Evolutionary conservation across 2,797 vertebrate species (phyloP).

Genomic region (Lagorchestes hirsutus): DNA sequence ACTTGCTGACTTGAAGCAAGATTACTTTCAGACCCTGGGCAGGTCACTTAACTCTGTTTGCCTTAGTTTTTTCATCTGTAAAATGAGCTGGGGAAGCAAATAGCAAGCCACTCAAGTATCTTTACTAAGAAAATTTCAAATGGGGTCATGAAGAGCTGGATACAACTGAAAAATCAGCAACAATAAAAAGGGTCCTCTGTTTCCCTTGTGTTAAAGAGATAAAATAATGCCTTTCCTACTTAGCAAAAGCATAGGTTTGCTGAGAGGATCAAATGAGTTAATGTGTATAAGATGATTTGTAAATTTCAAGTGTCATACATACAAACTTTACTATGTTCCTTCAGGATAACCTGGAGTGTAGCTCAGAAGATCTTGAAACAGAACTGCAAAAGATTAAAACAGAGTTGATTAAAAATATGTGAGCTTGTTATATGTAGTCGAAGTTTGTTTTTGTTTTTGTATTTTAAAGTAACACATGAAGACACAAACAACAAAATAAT

Average conservation of each 20-base stretch:
- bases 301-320: not conserved
- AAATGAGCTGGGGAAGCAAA: not conserved
- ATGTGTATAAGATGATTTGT: not conserved
- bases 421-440: not conserved
- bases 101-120: not conserved
- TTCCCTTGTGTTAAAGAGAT: not conserved
- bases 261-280: not conserved
- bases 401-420: not conserved
- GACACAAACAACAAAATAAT: slow-evolving; percentile 5
- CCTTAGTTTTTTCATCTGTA: not conserved
- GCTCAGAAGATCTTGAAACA: not conserved
- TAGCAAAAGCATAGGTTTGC: not conserved
- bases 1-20: not conserved
- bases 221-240: not conserved
- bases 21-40: not conserved
- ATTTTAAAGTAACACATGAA: not conserved
- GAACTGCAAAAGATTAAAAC: not conserved
- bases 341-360: not conserved
- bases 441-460: slow-evolving; percentile 1
- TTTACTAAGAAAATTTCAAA: not conserved
- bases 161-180: too few species aligned
- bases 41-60: not conserved
- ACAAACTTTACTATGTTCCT: not conserved
- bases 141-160: too few species aligned
- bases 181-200: not conserved